Base-by-base conservation (phyloP, 2,797 vertebrate genomes). In the Silurus lanzhouensis region DNA sequence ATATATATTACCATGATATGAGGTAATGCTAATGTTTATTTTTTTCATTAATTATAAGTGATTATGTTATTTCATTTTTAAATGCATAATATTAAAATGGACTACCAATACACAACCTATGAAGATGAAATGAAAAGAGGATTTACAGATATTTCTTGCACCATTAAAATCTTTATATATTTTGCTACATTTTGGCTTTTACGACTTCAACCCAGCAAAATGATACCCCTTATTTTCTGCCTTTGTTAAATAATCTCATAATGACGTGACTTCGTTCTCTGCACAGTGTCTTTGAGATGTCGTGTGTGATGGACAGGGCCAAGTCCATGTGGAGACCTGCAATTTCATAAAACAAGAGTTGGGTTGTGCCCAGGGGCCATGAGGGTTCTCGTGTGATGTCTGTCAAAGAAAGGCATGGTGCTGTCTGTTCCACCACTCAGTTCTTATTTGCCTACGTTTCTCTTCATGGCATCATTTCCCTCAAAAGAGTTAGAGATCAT, bases 271-370 rank as follows among this genome's bases (percentile, higher is more conserved):
- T 46, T 83, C 22, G 64, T 15, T 14, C 14, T 87, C 61, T 55
- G 63, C 64, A 25, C 60, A 71, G 55, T 83, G 55, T 68, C 66
- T 83, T 68, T 67, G 58, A 76, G 70, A 63, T 68, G 61, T 80
- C 57, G 27, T 81, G 20, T 27, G 78, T 84, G 70, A 86, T 81
- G 66, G 76, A 74, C 84, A 83, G 81, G 84, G 84, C 84, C n/a
- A 86, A 85, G 83, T 71, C 80, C 71, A 22, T 67, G 64, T 83
- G 74, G 76, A 87, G 78, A 87, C 57, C 74, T 81, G 70, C 76
- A 86, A 81, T 86, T 86, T 84, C 38, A 75, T 81, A 86, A 84
- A 81, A 74, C 84, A 77, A 58, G 74, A 80, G 83, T 77, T 83
- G 82, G 84, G 70, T 76, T 76, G 70, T 74, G 81, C 84, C 83